Evolutionary conservation across 2,888 invertebrate species (phyloP).

Genomic region (Geophilus truncorum): DNA sequence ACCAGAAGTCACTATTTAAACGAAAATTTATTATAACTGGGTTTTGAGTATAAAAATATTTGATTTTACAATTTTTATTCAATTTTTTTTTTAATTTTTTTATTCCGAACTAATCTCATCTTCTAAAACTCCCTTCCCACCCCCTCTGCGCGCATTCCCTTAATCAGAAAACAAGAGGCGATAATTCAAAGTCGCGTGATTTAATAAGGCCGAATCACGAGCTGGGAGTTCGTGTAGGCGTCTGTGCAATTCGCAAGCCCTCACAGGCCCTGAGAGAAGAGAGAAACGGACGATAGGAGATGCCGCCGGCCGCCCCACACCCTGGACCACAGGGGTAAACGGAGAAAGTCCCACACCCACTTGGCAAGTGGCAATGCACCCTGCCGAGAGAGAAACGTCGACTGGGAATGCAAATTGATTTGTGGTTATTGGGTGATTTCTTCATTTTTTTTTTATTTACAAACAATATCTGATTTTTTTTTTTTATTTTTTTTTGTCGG

Average conservation of each 20-base stretch:
- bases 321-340: conserved; percentile 24
- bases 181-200: conserved; percentile 13
- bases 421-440: conserved; percentile 2
- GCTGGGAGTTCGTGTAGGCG: conserved; percentile 12
- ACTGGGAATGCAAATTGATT: conserved; percentile 18
- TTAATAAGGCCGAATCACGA: conserved; percentile 21
- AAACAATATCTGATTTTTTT: background rate
- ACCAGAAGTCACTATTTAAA: too few species aligned
- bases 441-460: background rate
- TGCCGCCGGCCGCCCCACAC: conserved; percentile 21
- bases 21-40: too few species aligned
- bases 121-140: background rate
- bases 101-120: background rate
- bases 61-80: too few species aligned
- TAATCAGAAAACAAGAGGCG: conserved; percentile 25
- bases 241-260: background rate
- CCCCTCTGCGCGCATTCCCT: background rate
- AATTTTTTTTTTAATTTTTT: background rate
- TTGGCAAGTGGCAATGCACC: conserved; percentile 25
- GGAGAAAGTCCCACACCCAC: conserved; percentile 22
- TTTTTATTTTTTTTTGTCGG: background rate
- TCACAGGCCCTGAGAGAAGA: background rate
- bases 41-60: too few species aligned
- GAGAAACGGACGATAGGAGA: conserved; percentile 6
- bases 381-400: background rate